A percentile compares a stretch with the other conserved stretches of the same genome.
Conservation (phyloP, 1,140 invertebrate species). For the Lepidurus apus region DNA sequence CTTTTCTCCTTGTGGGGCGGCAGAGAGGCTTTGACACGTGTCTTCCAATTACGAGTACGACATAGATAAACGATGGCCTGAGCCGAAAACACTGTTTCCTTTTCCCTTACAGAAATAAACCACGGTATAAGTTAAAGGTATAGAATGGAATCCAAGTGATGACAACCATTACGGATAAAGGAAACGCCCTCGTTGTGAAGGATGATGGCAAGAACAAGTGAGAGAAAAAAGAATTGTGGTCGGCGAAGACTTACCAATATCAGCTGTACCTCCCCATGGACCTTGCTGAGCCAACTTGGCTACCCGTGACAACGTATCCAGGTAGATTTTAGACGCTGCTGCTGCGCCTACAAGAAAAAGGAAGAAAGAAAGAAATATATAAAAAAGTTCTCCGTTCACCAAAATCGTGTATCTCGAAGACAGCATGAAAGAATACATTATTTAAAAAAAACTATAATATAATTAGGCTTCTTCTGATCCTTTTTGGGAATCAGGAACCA, state of each 20-base stretch:
- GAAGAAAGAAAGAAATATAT: constrained; percentile 31
- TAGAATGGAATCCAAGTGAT: neutral
- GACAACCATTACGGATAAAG: neutral
- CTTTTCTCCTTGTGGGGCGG: no score
- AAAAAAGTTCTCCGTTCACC: neutral
- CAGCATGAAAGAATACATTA: neutral
- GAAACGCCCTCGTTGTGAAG: neutral
- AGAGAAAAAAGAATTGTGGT: neutral
- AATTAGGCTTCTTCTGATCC: neutral
- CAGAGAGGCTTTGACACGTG: no score
- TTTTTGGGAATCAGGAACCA: neutral
- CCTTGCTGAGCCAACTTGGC: constrained; percentile 79
- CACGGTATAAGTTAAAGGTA: neutral
- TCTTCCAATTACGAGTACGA: no score
- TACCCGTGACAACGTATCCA: constrained; percentile 77
- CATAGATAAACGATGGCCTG: no score
- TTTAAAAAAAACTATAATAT: neutral
- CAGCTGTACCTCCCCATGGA: constrained; percentile 77
- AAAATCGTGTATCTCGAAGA: neutral
- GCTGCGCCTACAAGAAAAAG: constrained; percentile 65
- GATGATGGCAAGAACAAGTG: neutral
- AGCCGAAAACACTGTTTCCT: no score
- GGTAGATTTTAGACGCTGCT: constrained; percentile 74
- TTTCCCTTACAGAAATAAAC: no score
- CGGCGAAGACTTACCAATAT: constrained; percentile 67